A percentile compares a stretch with the other conserved stretches of the same genome.
Evolutionary conservation across 1,140 invertebrate species (phyloP).

Genomic region (Neodiprion lecontei): DNA sequence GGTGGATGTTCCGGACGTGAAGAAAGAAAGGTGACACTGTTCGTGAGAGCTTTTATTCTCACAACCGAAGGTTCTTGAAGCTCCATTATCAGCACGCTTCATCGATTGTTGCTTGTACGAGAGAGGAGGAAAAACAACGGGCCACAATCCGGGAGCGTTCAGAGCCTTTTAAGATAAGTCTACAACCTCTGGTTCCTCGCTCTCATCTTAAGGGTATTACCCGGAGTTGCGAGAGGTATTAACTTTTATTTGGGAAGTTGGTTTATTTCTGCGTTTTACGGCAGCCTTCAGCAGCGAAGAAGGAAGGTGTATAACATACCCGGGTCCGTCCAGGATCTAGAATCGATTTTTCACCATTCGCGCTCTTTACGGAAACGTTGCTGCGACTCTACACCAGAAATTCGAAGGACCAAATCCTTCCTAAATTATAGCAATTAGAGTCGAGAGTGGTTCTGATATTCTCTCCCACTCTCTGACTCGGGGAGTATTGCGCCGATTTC

Average conservation of each 20-base stretch:
- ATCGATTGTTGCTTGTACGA: neutral
- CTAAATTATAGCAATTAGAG: neutral
- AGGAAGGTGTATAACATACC: too few relatives aligned
- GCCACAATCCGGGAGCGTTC: neutral
- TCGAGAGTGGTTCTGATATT: neutral
- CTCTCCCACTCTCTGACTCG: neutral
- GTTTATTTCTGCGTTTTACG: neutral
- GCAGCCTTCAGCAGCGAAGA: neutral
- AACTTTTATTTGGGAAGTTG: neutral
- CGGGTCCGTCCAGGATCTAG: too few relatives aligned
- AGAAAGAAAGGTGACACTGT: neutral
- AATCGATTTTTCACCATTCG: too few relatives aligned
- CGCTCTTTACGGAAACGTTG: too few relatives aligned
- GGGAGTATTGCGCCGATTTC: neutral
- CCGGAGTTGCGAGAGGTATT: neutral
- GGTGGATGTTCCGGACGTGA: neutral
- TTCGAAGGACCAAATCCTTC: too few relatives aligned
- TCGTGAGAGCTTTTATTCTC: neutral
- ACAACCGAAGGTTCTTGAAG: neutral
- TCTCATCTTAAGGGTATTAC: conserved; percentile 4
- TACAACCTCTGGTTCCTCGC: neutral
- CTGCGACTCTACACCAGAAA: too few relatives aligned
- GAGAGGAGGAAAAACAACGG: conserved; percentile 7
- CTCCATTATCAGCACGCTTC: conserved; percentile 2
- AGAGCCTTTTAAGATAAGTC: conserved; percentile 2